Conservation (phyloP, 2,113 vertebrate genomes). For the Oxyruncus cristatus region DNA sequence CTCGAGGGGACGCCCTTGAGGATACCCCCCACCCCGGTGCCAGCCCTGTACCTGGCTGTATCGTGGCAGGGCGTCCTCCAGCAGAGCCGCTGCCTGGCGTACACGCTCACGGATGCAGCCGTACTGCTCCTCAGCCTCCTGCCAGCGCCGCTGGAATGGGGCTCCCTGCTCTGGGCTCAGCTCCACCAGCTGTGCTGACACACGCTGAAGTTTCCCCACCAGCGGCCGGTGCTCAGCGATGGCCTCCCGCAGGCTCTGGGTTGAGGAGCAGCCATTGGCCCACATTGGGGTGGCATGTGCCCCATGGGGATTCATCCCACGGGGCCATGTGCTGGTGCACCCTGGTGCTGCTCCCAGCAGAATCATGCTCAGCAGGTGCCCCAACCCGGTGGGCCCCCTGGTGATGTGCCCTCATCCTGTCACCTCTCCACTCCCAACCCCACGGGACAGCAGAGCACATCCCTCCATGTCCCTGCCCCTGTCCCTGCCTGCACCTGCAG, state of each 20-base stretch:
- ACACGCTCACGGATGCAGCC: conserved; percentile 72
- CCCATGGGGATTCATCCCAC: fast-evolving
- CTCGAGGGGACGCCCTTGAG: fast-evolving
- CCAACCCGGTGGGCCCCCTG: fast-evolving
- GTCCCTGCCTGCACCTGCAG: conserved; percentile 77
- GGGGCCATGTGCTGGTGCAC: fast-evolving
- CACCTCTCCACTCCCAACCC: neutral
- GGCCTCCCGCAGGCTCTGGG: conserved; percentile 82
- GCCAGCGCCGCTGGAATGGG: conserved; percentile 71
- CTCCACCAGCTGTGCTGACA: conserved; percentile 76
- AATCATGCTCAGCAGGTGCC: fast-evolving
- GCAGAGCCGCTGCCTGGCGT: conserved; percentile 71
- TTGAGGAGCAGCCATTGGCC: no score
- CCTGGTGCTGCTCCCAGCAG: neutral
- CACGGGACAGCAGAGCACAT: fast-evolving
- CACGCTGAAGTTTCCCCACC: conserved; percentile 76
- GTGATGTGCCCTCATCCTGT: fast-evolving
- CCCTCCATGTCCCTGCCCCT: neutral
- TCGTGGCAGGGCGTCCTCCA: conserved; percentile 83
- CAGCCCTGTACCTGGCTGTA: conserved; percentile 79
- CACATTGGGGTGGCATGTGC: fast-evolving
- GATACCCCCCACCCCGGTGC: fast-evolving
- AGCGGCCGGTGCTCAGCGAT: conserved; percentile 85
- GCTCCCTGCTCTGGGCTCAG: conserved; percentile 75
- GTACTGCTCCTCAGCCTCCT: conserved; percentile 76